Conservation (phyloP, 2,888 invertebrate species). For the Cataglyphis rosenhaueri region DNA sequence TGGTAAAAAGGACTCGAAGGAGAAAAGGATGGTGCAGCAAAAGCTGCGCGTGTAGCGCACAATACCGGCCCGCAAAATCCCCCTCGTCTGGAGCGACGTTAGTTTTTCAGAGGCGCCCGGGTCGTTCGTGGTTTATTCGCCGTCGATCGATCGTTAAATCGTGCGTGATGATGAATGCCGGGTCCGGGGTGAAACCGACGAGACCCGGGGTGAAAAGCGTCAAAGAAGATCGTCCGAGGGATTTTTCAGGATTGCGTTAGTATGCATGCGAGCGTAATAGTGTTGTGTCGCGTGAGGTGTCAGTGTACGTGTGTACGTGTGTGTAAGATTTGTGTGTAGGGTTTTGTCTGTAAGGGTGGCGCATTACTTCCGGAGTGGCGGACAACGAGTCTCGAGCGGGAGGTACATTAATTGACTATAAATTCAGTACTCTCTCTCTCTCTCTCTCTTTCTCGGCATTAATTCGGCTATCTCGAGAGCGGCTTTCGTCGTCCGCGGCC, state of each 20-base stretch:
- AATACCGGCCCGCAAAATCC: constrained; percentile 37
- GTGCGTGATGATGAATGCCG: constrained; percentile 71
- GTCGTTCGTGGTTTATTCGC: constrained; percentile 47
- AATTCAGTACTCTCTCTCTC: constrained; percentile 70
- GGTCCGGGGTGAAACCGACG: constrained; percentile 34
- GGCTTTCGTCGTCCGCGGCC: constrained; percentile 68
- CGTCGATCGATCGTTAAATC: constrained; percentile 74
- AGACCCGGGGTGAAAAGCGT: constrained; percentile 58
- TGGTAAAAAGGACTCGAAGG: constrained; percentile 19
- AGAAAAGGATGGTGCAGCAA: not conserved
- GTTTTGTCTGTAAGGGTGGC: constrained; percentile 5
- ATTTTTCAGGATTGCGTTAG: constrained; percentile 53
- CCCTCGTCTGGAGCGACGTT: constrained; percentile 41
- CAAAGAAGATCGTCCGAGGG: constrained; percentile 59
- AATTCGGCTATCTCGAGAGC: constrained; percentile 79
- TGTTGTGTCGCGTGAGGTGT: not conserved
- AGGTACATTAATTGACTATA: constrained; percentile 82
- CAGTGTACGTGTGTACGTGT: not conserved
- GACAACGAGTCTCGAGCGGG: constrained; percentile 70
- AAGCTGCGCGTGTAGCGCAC: constrained; percentile 36
- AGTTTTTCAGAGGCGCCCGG: constrained; percentile 42
- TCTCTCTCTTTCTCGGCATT: constrained; percentile 68
- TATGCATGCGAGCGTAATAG: not conserved
- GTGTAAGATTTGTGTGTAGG: not conserved
- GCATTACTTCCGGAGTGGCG: constrained; percentile 56